Evolutionary conservation across 2,113 vertebrate species (phyloP).

Genomic region (Cyprinus carpio): DNA sequence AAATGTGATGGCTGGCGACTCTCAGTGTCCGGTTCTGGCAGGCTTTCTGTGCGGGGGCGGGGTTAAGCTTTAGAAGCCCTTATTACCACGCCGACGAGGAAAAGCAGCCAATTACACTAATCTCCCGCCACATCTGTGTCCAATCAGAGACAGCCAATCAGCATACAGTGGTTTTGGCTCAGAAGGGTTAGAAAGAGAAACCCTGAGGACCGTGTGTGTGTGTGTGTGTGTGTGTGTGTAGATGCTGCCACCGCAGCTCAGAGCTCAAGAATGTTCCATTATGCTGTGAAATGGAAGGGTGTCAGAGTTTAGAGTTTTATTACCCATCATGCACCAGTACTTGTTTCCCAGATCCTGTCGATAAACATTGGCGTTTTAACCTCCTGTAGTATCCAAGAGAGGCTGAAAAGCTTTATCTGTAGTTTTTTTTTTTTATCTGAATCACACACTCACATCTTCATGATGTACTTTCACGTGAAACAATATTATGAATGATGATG

Average conservation of each 20-base stretch:
- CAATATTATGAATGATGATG: background rate
- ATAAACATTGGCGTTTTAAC: background rate
- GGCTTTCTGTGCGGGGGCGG: constrained; percentile 48
- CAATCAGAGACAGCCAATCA: constrained; percentile 66
- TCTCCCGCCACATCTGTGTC: constrained; percentile 69
- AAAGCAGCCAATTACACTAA: constrained; percentile 57
- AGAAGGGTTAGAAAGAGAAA: constrained; percentile 53
- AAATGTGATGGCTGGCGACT: background rate
- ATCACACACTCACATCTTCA: background rate
- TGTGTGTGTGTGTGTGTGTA: constrained; percentile 27
- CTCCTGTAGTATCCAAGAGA: background rate
- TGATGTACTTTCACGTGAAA: background rate
- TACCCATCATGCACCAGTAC: constrained; percentile 29
- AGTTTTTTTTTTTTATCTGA: background rate
- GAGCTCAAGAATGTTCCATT: constrained; percentile 38
- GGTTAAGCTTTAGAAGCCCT: constrained; percentile 54
- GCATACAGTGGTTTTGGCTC: constrained; percentile 59
- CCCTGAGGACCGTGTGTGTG: constrained; percentile 37
- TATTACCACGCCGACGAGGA: constrained; percentile 55
- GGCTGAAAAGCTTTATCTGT: background rate
- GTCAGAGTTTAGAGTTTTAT: constrained; percentile 30
- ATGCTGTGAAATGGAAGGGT: constrained; percentile 28
- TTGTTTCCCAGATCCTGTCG: constrained; percentile 32
- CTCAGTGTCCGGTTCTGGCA: constrained; percentile 24
- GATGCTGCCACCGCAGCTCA: background rate